Evolutionary conservation across 92 coral and sea anemone species (phyloP).

Genomic region (Siderastrea radians): DNA sequence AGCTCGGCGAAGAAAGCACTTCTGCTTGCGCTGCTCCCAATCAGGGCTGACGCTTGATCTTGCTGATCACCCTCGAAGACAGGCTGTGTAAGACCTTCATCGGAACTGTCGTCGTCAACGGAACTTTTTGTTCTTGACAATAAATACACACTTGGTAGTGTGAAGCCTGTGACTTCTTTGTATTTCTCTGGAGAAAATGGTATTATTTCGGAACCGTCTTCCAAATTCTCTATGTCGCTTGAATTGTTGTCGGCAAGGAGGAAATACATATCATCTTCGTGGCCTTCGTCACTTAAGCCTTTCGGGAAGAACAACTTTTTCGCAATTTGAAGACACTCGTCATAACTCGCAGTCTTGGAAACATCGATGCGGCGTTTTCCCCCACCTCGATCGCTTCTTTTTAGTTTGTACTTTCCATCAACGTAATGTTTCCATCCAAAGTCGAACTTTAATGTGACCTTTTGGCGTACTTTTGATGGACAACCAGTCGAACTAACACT

Average conservation of each 20-base stretch:
- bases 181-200: no score
- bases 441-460: no score
- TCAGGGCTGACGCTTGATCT: not conserved
- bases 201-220: not conserved
- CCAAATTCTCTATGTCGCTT: not conserved
- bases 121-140: not conserved
- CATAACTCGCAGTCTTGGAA: no score
- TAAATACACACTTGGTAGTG: not conserved
- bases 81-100: not conserved
- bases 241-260: not conserved
- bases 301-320: not conserved
- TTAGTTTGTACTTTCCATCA: no score
- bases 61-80: not conserved
- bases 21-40: not conserved
- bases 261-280: not conserved
- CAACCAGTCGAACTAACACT: no score
- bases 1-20: not conserved
- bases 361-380: no score
- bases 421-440: no score
- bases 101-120: not conserved
- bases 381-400: no score
- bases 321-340: no score
- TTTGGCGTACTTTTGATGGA: no score
- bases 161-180: not conserved
- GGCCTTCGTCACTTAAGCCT: not conserved